Percentiles rank a stretch among this genome's conserved stretches.
Conservation (phyloP, 2,113 vertebrate species). For the Cisticola juncidis region DNA sequence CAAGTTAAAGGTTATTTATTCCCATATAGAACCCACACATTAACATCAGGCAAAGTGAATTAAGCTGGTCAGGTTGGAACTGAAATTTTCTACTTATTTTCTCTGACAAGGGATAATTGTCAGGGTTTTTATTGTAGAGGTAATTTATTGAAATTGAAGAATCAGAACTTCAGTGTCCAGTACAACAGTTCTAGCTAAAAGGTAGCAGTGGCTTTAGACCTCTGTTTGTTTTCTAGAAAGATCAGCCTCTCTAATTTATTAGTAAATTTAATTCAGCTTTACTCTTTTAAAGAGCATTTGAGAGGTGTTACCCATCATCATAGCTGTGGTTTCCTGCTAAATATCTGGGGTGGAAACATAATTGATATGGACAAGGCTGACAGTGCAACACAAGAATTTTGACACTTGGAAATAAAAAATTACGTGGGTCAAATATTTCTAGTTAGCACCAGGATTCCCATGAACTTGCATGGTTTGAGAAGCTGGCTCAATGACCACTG, state of each 20-base stretch:
- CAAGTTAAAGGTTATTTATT: neutral
- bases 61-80: neutral
- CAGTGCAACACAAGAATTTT: neutral
- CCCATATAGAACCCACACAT: neutral
- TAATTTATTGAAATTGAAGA: neutral
- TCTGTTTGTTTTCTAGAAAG: neutral
- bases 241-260: neutral
- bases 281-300: neutral
- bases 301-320: neutral
- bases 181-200: neutral
- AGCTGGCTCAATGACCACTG: neutral
- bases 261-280: neutral
- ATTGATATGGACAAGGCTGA: neutral
- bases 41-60: neutral
- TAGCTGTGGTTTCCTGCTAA: neutral
- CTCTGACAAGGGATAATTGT: neutral
- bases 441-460: neutral
- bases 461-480: neutral
- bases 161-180: neutral
- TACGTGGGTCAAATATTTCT: neutral
- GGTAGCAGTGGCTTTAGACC: neutral
- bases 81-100: neutral
- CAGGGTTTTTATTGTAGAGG: neutral
- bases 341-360: neutral
- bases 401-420: neutral